Percentiles rank a stretch among this genome's conserved stretches.
Evolutionary conservation across 2,797 vertebrate genomes (phyloP).

Genomic region (Heliangelus exortis): DNA sequence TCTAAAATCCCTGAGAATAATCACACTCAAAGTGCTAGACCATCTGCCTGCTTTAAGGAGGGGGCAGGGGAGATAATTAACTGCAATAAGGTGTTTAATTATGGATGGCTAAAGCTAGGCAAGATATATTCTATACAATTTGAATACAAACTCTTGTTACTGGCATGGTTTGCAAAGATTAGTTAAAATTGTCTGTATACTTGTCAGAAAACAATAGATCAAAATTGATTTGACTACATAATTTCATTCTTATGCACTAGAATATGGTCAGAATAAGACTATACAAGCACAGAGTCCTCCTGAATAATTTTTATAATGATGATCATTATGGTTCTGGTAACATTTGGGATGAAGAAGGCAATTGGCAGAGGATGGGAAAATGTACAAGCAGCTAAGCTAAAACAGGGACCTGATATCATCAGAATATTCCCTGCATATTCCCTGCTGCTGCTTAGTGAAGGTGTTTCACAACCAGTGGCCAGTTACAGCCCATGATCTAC

Average conservation of each 20-base stretch:
- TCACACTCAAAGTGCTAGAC: conserved; percentile 14
- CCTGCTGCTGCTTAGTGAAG: too few relatives aligned
- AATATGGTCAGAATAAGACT: conserved; percentile 45
- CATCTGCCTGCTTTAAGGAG: background rate
- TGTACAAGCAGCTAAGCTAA: conserved; percentile 47
- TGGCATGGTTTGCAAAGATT: background rate
- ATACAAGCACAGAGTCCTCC: conserved; percentile 25
- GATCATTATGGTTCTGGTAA: conserved; percentile 45
- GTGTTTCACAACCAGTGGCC: background rate
- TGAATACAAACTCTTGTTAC: background rate
- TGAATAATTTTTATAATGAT: conserved; percentile 37
- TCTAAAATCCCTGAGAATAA: background rate
- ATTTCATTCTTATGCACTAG: conserved; percentile 40
- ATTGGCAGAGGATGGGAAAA: conserved; percentile 25
- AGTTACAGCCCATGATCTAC: background rate
- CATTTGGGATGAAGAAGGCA: conserved; percentile 44
- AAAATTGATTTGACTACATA: conserved; percentile 43
- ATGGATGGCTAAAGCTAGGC: background rate
- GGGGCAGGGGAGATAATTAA: background rate
- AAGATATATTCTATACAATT: background rate
- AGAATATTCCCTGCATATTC: background rate
- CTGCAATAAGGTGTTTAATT: background rate
- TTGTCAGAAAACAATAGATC: conserved; percentile 10
- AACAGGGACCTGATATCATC: conserved; percentile 30
- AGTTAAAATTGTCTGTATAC: background rate